Evolutionary conservation across 2,113 vertebrate genomes (phyloP), one percentile per base, ranked within the genome.

Genomic region (Crotalus viridis): DNA sequence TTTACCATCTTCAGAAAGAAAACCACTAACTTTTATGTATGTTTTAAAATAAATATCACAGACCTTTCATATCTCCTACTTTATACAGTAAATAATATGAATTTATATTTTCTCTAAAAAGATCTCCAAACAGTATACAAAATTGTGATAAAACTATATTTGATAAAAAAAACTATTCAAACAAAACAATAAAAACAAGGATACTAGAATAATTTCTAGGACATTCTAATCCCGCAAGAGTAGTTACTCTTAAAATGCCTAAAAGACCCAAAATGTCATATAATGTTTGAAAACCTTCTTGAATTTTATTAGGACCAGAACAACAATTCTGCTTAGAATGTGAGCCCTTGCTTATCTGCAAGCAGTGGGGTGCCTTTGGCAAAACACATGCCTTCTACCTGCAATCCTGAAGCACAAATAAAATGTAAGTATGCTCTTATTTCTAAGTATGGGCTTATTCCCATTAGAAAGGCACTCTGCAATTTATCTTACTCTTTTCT

Each of bases 331-430:
- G 95, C 95, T 89, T 93, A 94, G 93, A 92, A 61, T 26, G 26
- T 91, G 69, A 74, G 33, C 43, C 55, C 81, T 85, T 48, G 17
- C 51, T 94, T 95, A 46, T 91, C 55, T 93, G 46, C 93, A 85
- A 89, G 0, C 69, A 54, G 51, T 39, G 48, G 46, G 93, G 91
- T 93, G 89, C 91, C 91, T 97, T 95, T 96, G 94, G 96, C 93
- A 95, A 95, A 96, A 94, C 93, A 93, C 94, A 94, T 94, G 95
- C 94, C 92, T 88, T 94, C 92, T 87, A 94, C 91, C 95, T 95
- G 95, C 88, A 95, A 86, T 94, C 92, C 95, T 95, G 96, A 96
- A 93, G 96, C 96, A 95, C 92, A 94, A 94, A 94, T 95, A 48
- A 95, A 96, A 94, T 91, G 54, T 92, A 92, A 94, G 92, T 94